These are phyloP conservation scores for Melanotaenia trifasciata DNA, from an alignment of 2,797 vertebrate species.

Conservation along the genomic window DNA sequence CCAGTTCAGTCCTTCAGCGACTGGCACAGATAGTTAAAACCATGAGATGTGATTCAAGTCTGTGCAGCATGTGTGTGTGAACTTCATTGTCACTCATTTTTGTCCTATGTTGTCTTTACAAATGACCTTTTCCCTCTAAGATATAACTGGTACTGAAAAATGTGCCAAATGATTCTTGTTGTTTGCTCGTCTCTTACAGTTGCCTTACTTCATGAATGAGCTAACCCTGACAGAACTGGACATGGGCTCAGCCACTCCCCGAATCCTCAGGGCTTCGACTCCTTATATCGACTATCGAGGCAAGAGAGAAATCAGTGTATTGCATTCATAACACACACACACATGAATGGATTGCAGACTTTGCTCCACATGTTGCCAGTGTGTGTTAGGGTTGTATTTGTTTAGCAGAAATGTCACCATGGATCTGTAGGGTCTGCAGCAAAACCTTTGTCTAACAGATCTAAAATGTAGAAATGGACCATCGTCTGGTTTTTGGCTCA, in stretches of 20 bases:
- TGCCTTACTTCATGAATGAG: constrained; percentile 99
- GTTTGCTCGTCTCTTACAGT: constrained; percentile 74
- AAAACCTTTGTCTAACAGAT: too few species aligned
- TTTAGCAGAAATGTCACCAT: too few species aligned
- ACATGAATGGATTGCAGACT: not conserved
- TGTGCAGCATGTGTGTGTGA: not conserved
- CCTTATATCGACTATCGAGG: constrained; percentile 93
- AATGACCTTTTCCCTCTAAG: not conserved
- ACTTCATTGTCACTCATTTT: not conserved
- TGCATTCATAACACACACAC: not conserved
- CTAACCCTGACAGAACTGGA: constrained; percentile 95
- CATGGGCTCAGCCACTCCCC: constrained; percentile 94
- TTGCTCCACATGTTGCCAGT: not conserved
- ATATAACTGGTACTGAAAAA: not conserved
- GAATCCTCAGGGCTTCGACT: constrained; percentile 91
- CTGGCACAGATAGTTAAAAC: not conserved
- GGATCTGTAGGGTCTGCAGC: too few species aligned
- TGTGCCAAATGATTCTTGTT: not conserved
- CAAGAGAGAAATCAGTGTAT: constrained; percentile 64
- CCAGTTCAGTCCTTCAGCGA: not conserved
- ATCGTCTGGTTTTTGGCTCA: too few species aligned
- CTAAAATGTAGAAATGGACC: too few species aligned
- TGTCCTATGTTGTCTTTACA: not conserved
- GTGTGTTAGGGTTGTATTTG: too few species aligned
- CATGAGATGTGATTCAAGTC: not conserved